Evolutionary conservation across 2,888 invertebrate genomes (phyloP), one percentile per base, ranked within the genome.

Genomic region (Dugesia japonica): DNA sequence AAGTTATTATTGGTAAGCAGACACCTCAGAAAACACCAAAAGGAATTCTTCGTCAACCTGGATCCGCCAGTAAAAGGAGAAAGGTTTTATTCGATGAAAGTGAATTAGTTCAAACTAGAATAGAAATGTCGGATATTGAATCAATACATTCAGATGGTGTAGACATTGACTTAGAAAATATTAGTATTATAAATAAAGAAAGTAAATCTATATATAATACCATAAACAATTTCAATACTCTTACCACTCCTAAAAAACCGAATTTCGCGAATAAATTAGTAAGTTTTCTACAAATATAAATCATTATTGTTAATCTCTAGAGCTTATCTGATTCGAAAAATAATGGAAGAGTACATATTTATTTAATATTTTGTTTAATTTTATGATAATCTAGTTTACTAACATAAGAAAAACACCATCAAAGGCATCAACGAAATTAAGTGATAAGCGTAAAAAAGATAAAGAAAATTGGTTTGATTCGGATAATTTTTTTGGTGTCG

Each of bases 111-210:
- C 71, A 76, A 76, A 73, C 71, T 1, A 31, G 28, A 13, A 28
- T 71, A 27, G 72, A 76, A n/a, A 23, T 72, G 1, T 76, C 72
- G 4, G 76, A 76, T 28, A 27, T 26, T 4, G 76, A 76, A 27
- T 76, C 76, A 17, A 31, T 28, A 1, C 31, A 28, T 27, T 76
- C 76, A 56, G 76, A 76, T 71, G 71, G 23, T 26, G 28, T 76
- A 28, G 76, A 76, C 74, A 31, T 76, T 80, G 91, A 75, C 56
- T 28, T 75, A n/a, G 75, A 75, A 42, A 71, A 28, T 75, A 56
- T 75, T 17, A n/a, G n/a, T n/a, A 9, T 7, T 23, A n/a, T n/a
- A 20, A 56, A 23, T n/a, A 56, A 23, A 56, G 56, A 56, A 56
- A 20, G 20, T 20, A n/a, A 4, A 20, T 56, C 23, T 20, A n/a